phyloP scores from a whole-genome alignment of 1,140 invertebrate genomes.

The Bicyclus anynana region DNA sequence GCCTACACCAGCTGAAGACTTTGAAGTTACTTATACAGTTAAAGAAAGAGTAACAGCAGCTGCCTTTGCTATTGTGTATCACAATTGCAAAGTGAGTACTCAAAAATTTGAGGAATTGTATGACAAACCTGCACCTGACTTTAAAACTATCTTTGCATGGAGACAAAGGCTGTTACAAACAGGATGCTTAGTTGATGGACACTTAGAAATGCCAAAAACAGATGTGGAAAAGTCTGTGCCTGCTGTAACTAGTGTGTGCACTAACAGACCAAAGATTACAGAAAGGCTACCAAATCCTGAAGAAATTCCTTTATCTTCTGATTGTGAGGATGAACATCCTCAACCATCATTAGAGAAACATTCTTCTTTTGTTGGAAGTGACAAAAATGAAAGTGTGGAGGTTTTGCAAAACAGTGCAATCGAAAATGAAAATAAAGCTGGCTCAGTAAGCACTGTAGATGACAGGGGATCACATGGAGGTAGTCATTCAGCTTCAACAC shows the following conservation, averaged over 20 bases:
- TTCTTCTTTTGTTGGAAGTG: conserved; percentile 16
- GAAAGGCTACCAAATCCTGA: conserved; percentile 59
- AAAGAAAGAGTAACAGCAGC: conserved; percentile 66
- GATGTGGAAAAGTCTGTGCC: conserved; percentile 9
- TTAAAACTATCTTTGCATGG: conserved; percentile 73
- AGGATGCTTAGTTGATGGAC: conserved; percentile 69
- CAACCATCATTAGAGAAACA: conserved; percentile 30
- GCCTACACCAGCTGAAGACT: conserved; percentile 47
- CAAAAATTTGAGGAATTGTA: conserved; percentile 64
- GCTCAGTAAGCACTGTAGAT: conserved; percentile 41
- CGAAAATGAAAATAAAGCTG: conserved; percentile 30
- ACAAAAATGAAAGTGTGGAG: conserved; percentile 53
- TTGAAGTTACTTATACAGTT: conserved; percentile 66
- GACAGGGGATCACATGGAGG: conserved; percentile 39
- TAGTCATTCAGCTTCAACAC: conserved; percentile 48
- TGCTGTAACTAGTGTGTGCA: conserved; percentile 21
- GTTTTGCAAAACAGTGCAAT: conserved; percentile 41
- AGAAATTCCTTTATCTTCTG: conserved; percentile 57
- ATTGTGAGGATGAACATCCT: conserved; percentile 50
- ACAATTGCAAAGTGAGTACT: conserved; percentile 66
- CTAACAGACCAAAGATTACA: conserved; percentile 29
- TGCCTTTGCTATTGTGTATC: conserved; percentile 68
- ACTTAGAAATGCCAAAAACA: conserved; percentile 37
- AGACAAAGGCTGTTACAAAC: conserved; percentile 61
- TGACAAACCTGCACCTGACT: conserved; percentile 74